phyloP scores from a whole-genome alignment of 2,888 invertebrate genomes.

The Carabus problematicus region DNA sequence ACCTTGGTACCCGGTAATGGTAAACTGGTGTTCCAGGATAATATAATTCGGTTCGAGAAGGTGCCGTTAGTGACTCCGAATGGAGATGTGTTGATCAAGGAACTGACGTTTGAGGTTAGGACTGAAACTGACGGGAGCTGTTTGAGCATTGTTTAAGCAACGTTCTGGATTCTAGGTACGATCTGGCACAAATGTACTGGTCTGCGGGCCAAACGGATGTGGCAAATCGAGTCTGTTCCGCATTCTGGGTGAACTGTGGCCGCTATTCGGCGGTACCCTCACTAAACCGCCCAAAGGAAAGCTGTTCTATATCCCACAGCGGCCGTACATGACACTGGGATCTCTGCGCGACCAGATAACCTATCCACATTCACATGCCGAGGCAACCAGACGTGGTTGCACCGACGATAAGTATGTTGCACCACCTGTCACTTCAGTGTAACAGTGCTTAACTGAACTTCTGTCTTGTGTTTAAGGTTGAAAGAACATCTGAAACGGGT shows the following conservation, averaged over 20 bases:
- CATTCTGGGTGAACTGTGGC: constrained; percentile 97
- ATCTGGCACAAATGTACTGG: constrained; percentile 96
- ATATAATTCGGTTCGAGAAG: constrained; percentile 87
- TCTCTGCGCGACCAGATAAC: constrained; percentile 89
- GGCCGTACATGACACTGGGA: constrained; percentile 98
- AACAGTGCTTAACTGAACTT: background rate
- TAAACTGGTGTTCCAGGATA: constrained; percentile 81
- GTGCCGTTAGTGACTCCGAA: constrained; percentile 98
- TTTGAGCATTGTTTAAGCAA: no score
- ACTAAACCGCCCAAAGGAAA: constrained; percentile 96
- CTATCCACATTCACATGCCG: constrained; percentile 90
- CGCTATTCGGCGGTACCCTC: constrained; percentile 90
- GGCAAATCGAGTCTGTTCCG: constrained; percentile 98
- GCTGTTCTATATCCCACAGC: constrained; percentile 95
- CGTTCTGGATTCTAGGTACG: constrained; percentile 48
- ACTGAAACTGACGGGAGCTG: constrained; percentile 63
- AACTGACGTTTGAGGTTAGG: constrained; percentile 86
- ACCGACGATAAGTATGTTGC: constrained; percentile 73
- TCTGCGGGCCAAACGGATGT: constrained; percentile 98
- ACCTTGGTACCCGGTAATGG: constrained; percentile 74
- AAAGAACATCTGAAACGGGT: constrained; percentile 79
- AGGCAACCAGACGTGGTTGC: constrained; percentile 80
- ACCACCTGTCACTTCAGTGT: no score
- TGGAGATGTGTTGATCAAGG: constrained; percentile 91
- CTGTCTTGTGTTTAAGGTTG: constrained; percentile 56